A percentile compares a stretch with the other conserved stretches of the same genome.
Conservation (phyloP, 2,113 vertebrate genomes). For the Eptesicus fuscus region DNA sequence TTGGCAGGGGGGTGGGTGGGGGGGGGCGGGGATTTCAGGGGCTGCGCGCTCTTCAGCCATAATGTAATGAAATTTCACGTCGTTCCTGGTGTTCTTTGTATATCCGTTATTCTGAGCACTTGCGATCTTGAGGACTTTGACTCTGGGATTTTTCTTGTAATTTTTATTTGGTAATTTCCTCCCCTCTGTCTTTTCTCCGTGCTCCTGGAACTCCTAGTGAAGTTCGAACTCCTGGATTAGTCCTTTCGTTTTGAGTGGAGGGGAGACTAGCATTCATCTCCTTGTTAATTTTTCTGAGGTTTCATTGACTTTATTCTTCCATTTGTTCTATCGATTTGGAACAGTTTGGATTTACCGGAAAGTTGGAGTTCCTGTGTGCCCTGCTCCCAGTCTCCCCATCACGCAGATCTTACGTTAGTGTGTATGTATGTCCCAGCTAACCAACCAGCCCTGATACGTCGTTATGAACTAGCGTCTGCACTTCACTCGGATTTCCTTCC, state of each 20-base stretch:
- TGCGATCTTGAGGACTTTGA: background rate
- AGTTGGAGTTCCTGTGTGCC: background rate
- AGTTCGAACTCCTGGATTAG: background rate
- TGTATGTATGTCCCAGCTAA: background rate
- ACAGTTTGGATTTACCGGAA: background rate
- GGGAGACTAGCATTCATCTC: background rate
- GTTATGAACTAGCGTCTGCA: background rate
- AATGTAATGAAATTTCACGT: accelerated
- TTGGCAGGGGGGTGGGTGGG: accelerated
- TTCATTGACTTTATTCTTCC: background rate
- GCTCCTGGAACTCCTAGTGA: background rate
- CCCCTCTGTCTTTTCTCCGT: background rate
- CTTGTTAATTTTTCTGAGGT: background rate
- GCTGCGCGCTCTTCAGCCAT: background rate
- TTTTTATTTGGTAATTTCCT: background rate
- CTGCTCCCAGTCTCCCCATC: background rate
- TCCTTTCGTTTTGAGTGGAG: background rate
- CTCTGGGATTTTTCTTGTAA: background rate
- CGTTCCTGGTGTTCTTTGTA: background rate
- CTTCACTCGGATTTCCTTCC: background rate
- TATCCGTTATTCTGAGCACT: background rate
- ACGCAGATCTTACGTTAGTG: background rate
- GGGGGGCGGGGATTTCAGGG: background rate
- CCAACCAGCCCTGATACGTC: no score
- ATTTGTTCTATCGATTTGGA: background rate